Base-by-base conservation (phyloP, 1,140 invertebrate species). In the Ephestia elutella region DNA sequence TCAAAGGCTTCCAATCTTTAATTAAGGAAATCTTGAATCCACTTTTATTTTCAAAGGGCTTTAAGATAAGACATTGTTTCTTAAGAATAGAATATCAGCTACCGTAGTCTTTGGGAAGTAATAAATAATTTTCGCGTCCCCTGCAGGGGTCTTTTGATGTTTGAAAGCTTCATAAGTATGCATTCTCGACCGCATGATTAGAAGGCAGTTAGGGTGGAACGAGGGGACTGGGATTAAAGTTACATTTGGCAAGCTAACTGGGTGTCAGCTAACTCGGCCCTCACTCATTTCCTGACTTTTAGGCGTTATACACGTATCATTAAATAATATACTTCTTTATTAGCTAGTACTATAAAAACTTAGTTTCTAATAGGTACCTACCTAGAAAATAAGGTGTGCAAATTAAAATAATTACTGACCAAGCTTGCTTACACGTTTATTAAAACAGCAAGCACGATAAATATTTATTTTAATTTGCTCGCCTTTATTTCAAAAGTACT, bases 101-200 rank as follows among this genome's bases (percentile, higher is more conserved):
- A 20, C 49, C 49, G 57, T 59, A 63, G 13, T 50, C 49, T 62
- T 57, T 28, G 60, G 50, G 32, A 55, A 54, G 25, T 54, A 53
- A 62, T 80, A 75, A 80, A 75, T 75, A 73, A 75, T 80, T 75
- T 77, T 73, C 65, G 62, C 63, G 55, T 62, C 70, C 70, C 65
- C 60, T 62, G 65, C 63, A 54, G 64, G 66, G 50, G 19, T 50
- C 21, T 70, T 80, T 80, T 80, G 77, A 80, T 80, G 71, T 80
- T 63, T 72, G 66, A 75, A 73, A 75, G 75, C 66, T 80, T 75
- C 68, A 72, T 75, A 69, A 76, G 71, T 76, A 75, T 66, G 65
- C 70, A 63, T 59, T 59, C 68, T 66, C 68, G 35, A 57, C 56
- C 59, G 35, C 60, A 57, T 74, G 73, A 80, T 78, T 75, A 78